phyloP scores from a whole-genome alignment of 1,140 invertebrate species.

The Bicyclus anynana region DNA sequence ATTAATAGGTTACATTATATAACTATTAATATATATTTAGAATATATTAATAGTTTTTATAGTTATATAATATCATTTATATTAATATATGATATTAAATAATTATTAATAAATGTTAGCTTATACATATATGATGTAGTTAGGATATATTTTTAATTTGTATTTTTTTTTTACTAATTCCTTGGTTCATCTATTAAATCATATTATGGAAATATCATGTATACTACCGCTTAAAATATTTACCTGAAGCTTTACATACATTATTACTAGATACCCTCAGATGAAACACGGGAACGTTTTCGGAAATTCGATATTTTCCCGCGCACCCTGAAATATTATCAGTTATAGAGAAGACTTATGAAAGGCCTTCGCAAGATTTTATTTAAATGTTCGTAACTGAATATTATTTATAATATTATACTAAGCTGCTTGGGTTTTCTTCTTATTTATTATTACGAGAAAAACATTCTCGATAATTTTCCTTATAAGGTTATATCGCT shows the following conservation, averaged over 20 bases:
- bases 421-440: constrained; percentile 25
- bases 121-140: too few species aligned
- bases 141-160: too few species aligned
- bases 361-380: constrained; percentile 46
- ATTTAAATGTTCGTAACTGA: constrained; percentile 39
- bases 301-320: constrained; percentile 47
- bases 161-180: too few species aligned
- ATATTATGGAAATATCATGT: too few species aligned
- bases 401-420: constrained; percentile 34
- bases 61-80: too few species aligned
- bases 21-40: too few species aligned
- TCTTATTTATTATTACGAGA: constrained; percentile 8
- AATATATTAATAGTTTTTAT: too few species aligned
- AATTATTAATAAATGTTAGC: too few species aligned
- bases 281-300: constrained; percentile 20
- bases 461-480: constrained; percentile 13
- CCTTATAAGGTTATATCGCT: neutral
- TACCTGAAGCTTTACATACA: constrained; percentile 18
- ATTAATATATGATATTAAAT: too few species aligned
- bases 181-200: too few species aligned
- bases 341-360: constrained; percentile 54
- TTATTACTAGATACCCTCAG: constrained; percentile 7
- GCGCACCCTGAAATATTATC: constrained; percentile 47
- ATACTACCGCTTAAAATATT: neutral
- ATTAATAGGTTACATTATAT: too few species aligned